These are phyloP conservation scores for Tribolium castaneum DNA, from an alignment of 1,140 invertebrate species.

Conservation along the genomic window DNA sequence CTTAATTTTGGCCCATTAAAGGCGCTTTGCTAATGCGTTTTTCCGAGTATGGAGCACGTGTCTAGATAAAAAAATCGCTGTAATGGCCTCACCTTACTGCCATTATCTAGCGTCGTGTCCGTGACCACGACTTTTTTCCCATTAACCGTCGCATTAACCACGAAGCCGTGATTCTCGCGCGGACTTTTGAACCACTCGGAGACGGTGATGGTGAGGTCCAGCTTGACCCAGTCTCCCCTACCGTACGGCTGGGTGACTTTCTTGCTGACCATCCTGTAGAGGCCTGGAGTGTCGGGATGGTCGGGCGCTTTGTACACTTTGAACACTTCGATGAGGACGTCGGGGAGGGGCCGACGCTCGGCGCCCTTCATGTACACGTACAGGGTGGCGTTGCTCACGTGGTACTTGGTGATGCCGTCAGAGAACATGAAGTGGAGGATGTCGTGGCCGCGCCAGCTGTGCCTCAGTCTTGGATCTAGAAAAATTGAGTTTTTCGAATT, in stretches of 20 bases:
- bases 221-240: constrained; percentile 76
- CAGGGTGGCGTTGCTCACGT: constrained; percentile 65
- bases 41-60: not conserved
- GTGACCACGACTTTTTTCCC: constrained; percentile 59
- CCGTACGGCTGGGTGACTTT: constrained; percentile 59
- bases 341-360: constrained; percentile 51
- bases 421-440: constrained; percentile 67
- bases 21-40: not conserved
- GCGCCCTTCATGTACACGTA: constrained; percentile 65
- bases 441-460: constrained; percentile 61
- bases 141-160: constrained; percentile 73
- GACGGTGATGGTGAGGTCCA: constrained; percentile 82
- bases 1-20: not conserved
- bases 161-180: constrained; percentile 78
- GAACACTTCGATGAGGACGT: constrained; percentile 57
- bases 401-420: constrained; percentile 64
- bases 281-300: constrained; percentile 50
- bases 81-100: constrained; percentile 49
- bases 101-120: constrained; percentile 55
- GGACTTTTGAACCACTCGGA: constrained; percentile 80
- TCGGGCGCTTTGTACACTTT: constrained; percentile 56
- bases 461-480: constrained; percentile 64
- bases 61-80: not conserved
- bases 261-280: constrained; percentile 50
- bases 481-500: constrained; percentile 43